phyloP scores from a whole-genome alignment of 37 sponge, comb jelly and placozoan genomes.

The Dysidea cf. avara region DNA sequence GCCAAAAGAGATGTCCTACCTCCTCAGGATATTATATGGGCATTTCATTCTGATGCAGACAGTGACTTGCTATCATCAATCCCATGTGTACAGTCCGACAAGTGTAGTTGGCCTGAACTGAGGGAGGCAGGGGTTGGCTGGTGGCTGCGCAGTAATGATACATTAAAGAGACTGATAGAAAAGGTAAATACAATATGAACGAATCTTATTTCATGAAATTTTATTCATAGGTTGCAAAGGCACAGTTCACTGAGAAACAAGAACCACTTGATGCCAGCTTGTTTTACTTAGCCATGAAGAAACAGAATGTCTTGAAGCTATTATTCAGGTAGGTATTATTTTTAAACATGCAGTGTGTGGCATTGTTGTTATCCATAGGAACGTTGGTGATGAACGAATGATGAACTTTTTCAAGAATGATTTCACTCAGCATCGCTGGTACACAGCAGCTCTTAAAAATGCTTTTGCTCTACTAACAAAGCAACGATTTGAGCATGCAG shows the following conservation, averaged over 20 bases:
- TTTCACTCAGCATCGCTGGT: slow-evolving; percentile 90
- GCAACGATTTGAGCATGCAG: slow-evolving; percentile 95
- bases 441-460: slow-evolving; percentile 93
- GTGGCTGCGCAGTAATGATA: slow-evolving; percentile 90
- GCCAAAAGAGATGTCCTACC: slow-evolving; percentile 33
- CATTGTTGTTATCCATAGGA: slow-evolving; percentile 36
- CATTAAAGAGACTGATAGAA: slow-evolving; percentile 74
- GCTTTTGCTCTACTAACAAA: slow-evolving; percentile 89
- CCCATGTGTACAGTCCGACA: slow-evolving; percentile 72
- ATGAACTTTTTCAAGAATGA: slow-evolving; percentile 81
- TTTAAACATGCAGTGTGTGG: not conserved
- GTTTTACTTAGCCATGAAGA: slow-evolving; percentile 97
- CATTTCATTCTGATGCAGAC: slow-evolving; percentile 93
- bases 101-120: slow-evolving; percentile 80
- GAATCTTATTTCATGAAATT: not conserved
- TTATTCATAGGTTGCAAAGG: slow-evolving; percentile 76
- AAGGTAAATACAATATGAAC: slow-evolving; percentile 44
- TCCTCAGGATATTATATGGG: slow-evolving; percentile 86
- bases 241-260: slow-evolving; percentile 71
- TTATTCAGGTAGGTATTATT: slow-evolving; percentile 71
- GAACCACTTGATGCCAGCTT: slow-evolving; percentile 93
- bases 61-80: slow-evolving; percentile 74
- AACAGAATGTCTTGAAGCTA: slow-evolving; percentile 78
- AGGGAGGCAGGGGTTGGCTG: slow-evolving; percentile 86
- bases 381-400: slow-evolving; percentile 77